These are phyloP conservation scores for Micromesistius poutassou DNA, from an alignment of 2,797 vertebrate species.

Conservation along the genomic window DNA sequence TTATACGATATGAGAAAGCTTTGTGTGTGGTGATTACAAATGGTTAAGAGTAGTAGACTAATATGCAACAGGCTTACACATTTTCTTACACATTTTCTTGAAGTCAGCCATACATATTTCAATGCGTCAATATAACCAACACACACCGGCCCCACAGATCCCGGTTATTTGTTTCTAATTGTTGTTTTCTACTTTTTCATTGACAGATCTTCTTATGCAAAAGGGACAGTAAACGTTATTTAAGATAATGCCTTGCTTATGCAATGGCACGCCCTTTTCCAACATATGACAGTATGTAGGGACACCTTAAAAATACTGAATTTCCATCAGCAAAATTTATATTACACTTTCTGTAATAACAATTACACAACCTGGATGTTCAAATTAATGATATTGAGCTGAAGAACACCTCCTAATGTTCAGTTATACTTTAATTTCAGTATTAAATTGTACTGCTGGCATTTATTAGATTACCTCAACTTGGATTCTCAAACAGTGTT, in stretches of 20 bases:
- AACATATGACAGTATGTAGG: background rate
- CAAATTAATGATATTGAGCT: background rate
- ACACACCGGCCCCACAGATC: background rate
- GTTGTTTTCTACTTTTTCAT: background rate
- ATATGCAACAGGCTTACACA: background rate
- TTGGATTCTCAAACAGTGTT: background rate
- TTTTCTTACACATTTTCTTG: background rate
- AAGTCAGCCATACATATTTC: background rate
- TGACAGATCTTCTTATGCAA: background rate
- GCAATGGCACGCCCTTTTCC: background rate
- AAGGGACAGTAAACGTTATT: background rate
- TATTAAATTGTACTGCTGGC: background rate
- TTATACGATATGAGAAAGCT: background rate
- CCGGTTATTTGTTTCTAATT: background rate
- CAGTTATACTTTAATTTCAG: background rate
- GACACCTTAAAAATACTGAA: background rate
- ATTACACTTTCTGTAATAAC: too few relatives aligned
- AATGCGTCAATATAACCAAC: background rate
- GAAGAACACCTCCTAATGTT: background rate
- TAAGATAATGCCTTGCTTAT: background rate
- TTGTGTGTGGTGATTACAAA: background rate
- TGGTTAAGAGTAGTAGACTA: background rate
- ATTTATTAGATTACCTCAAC: background rate
- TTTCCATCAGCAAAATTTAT: background rate
- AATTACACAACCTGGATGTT: background rate